Evolutionary conservation across 2,113 vertebrate species (phyloP), one percentile per base, ranked within the genome.

Genomic region (Dasyprocta punctata): DNA sequence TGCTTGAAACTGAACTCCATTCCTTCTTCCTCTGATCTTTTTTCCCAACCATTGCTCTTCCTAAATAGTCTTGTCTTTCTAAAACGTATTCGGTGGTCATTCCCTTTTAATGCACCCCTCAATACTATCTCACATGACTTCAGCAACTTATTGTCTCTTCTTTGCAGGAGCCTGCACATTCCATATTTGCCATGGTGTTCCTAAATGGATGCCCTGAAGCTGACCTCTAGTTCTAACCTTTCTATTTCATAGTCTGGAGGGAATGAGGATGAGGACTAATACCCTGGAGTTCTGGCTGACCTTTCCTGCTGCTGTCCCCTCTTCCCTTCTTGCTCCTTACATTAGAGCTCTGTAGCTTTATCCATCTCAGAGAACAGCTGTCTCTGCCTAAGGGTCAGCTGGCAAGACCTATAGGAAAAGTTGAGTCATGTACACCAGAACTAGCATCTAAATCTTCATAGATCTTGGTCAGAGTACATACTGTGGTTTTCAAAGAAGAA

Each of bases 351-450:
- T 28, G 2, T 54, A 44, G 71, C 69, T 95, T 87, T 95, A 75
- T 86, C 71, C 71, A 6, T 97, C 33, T 82, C 49, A 26, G 44
- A 77, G 33, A 81, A 92, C 80, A 96, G 67, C 52, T 89, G 88
- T 92, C 26, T 90, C 20, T 87, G 86, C 89, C 86, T 54, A 80
- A 77, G 89, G 94, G 83, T 94, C 56, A 96, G 56, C 86, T 90
- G 92, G 93, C 95, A 90, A 94, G 60, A 78, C 78, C 41, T 90
- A 12, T 88, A 94, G 96, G 96, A 97, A 96, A 90, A 92, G 49
- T 47, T 98, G 97, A 97, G 28, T 86, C 96, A 94, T 93, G 78
- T 77, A 11, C 41, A 65, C 36, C 47, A 52, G 44, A 63, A 78
- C 69, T 36, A 33, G 28, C 26, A 14, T 28, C 47, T 67, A n/a